These are phyloP conservation scores for Drosophila tanythrix DNA, from an alignment of 2,888 invertebrate genomes.

Conservation along the genomic window DNA sequence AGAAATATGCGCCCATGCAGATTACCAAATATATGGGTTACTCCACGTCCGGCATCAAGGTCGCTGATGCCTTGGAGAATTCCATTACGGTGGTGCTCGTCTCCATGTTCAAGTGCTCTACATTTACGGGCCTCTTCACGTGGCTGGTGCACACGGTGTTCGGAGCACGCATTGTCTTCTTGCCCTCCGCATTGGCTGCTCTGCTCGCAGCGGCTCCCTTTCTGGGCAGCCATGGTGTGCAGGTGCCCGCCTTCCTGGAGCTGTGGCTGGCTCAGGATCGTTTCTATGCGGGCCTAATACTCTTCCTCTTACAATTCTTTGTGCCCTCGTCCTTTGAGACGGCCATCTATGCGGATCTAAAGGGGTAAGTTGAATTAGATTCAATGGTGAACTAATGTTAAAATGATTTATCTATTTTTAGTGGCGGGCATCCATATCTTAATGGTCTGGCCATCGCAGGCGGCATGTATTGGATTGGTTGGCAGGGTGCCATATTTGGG, in stretches of 20 bases:
- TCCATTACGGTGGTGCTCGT: conserved; percentile 97
- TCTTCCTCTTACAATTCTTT: conserved; percentile 92
- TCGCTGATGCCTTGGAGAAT: conserved; percentile 93
- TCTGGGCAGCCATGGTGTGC: conserved; percentile 98
- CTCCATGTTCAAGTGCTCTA: conserved; percentile 97
- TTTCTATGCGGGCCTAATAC: conserved; percentile 91
- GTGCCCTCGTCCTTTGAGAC: conserved; percentile 97
- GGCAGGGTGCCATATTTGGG: conserved; percentile 98
- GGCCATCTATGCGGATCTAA: conserved; percentile 98
- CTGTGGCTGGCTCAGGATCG: conserved; percentile 96
- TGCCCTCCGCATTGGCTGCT: conserved; percentile 94
- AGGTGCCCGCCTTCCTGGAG: conserved; percentile 96
- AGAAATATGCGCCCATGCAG: conserved; percentile 96
- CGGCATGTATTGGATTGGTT: conserved; percentile 98
- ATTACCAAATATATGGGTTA: conserved; percentile 93
- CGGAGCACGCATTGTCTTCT: conserved; percentile 96
- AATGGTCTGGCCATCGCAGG: conserved; percentile 99
- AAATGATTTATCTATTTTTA: conserved; percentile 79
- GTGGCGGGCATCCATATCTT: conserved; percentile 97
- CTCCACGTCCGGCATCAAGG: conserved; percentile 89
- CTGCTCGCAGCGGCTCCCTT: conserved; percentile 98
- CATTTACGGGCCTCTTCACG: conserved; percentile 99
- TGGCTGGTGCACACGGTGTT: conserved; percentile 98
- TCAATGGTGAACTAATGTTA: not conserved
- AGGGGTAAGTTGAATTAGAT: conserved; percentile 89